Evolutionary conservation across 2,113 vertebrate genomes (phyloP).

Genomic region (Formicarius rufipectus): DNA sequence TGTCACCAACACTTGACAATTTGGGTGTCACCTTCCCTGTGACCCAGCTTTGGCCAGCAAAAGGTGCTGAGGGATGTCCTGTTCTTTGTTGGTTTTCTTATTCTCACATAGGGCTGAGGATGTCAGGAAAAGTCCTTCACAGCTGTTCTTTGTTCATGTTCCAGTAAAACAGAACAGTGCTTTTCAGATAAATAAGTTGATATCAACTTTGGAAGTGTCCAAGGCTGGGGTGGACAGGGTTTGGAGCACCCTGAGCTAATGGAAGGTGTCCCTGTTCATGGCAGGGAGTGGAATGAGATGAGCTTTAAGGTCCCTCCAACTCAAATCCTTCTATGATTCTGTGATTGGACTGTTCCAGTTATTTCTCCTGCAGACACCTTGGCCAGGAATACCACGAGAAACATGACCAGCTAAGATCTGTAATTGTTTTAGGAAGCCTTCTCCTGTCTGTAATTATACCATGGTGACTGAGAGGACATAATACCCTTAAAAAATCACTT

Average conservation of each 20-base stretch:
- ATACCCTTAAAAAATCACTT: not conserved
- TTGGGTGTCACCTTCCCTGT: not conserved
- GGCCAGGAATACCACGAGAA: not conserved
- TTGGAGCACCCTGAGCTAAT: not conserved
- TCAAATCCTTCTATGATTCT: not conserved
- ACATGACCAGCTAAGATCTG: not conserved
- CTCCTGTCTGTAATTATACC: not conserved
- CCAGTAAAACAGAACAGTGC: not conserved
- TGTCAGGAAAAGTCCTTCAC: not conserved
- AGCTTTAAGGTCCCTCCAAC: not conserved
- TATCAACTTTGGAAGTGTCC: not conserved
- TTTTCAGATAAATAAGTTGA: not conserved
- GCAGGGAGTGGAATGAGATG: too few relatives aligned
- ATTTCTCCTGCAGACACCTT: not conserved
- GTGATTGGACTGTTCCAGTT: not conserved
- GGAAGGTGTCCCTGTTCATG: not conserved
- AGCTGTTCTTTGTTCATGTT: not conserved
- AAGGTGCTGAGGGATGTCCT: not conserved
- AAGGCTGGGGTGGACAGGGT: not conserved
- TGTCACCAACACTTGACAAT: fast-evolving
- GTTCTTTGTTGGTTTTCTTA: not conserved
- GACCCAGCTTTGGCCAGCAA: not conserved
- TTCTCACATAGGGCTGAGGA: not conserved
- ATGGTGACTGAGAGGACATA: not conserved
- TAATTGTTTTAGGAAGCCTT: not conserved